These are phyloP conservation scores for Oithona nana DNA, from an alignment of 2,888 invertebrate species.

Conservation along the genomic window DNA sequence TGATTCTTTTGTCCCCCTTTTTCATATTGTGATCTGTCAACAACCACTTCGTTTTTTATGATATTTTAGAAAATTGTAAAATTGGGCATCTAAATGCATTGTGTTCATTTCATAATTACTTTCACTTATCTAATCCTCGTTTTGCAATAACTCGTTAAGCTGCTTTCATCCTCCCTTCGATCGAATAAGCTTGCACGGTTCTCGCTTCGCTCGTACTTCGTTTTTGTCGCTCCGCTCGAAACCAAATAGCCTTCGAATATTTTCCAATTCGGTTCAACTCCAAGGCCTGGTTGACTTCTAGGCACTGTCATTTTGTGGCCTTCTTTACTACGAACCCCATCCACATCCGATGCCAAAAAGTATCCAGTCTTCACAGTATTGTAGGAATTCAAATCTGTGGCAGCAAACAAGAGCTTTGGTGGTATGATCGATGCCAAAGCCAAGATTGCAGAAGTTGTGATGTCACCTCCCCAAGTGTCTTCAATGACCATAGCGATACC, in stretches of 20 bases:
- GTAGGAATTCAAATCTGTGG: background rate
- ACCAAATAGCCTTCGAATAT: background rate
- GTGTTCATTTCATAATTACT: too few species aligned
- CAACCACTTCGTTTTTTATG: too few species aligned
- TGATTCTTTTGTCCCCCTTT: too few species aligned
- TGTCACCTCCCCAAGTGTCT: conserved; percentile 2
- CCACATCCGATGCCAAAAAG: background rate
- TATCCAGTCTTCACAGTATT: background rate
- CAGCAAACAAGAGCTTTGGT: background rate
- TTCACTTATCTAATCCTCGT: too few species aligned
- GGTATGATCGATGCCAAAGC: background rate
- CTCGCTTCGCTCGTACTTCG: too few species aligned
- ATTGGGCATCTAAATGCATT: too few species aligned
- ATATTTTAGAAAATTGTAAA: too few species aligned
- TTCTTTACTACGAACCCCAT: background rate
- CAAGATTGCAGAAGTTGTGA: conserved; percentile 1
- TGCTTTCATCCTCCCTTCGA: too few species aligned
- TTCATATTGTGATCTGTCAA: too few species aligned
- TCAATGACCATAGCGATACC: conserved; percentile 5
- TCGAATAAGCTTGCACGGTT: too few species aligned
- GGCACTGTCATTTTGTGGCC: background rate
- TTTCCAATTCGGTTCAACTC: background rate
- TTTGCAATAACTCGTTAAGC: too few species aligned
- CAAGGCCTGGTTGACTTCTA: background rate
- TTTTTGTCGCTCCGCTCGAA: too few species aligned